Evolutionary conservation across 2,113 vertebrate genomes (phyloP).

Genomic region (Sylvilagus bachmani): DNA sequence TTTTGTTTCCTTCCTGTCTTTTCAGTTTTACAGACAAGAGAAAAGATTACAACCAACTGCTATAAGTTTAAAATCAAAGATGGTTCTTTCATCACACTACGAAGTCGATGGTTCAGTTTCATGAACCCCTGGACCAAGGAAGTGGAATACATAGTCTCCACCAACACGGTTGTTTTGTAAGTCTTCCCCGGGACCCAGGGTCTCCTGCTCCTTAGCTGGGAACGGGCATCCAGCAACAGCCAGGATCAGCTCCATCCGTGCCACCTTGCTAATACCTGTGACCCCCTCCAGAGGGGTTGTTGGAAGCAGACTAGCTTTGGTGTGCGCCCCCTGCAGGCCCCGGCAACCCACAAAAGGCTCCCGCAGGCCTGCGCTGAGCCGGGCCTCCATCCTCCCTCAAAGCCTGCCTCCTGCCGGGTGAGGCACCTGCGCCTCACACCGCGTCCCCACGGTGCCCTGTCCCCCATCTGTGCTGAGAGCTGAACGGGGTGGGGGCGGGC

Average conservation of each 20-base stretch:
- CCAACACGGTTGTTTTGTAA: constrained; percentile 98
- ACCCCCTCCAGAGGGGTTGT: not conserved
- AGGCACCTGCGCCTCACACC: not conserved
- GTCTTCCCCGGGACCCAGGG: constrained; percentile 64
- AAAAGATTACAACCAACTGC: constrained; percentile 98
- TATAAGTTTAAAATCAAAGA: constrained; percentile 99
- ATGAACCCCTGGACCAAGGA: constrained; percentile 99
- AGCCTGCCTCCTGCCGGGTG: not conserved
- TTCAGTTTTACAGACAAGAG: constrained; percentile 97
- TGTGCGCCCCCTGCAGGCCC: accelerated
- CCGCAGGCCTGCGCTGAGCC: not conserved
- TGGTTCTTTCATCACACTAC: constrained; percentile 97
- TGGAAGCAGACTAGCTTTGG: not conserved
- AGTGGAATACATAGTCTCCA: constrained; percentile 99
- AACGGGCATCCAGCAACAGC: not conserved
- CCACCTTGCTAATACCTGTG: not conserved
- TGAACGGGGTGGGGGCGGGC: not conserved
- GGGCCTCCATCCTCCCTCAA: not conserved
- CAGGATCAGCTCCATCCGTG: not conserved
- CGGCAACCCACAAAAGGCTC: not conserved
- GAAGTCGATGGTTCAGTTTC: constrained; percentile 99
- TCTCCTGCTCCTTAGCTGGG: not conserved
- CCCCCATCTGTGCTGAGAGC: not conserved
- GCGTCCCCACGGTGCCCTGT: not conserved
- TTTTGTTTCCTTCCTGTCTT: constrained; percentile 60